Conservation (phyloP, 2,888 invertebrate species). For the Nymphalis urticae region DNA sequence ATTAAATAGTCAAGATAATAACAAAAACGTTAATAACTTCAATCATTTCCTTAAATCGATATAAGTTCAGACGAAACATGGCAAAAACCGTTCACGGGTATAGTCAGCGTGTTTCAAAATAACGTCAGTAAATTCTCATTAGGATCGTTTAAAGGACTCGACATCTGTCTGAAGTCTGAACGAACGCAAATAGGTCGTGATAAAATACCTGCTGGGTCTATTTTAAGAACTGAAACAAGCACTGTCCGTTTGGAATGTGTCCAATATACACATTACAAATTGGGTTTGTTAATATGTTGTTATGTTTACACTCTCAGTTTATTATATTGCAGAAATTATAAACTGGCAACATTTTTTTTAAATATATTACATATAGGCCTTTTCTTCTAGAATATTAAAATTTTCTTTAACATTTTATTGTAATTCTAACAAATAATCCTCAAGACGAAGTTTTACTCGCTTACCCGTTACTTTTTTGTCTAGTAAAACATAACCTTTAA, state of each 20-base stretch:
- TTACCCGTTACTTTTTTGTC: too few relatives aligned
- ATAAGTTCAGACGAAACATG: not conserved
- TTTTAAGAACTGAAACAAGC: slow-evolving; percentile 66
- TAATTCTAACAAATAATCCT: too few relatives aligned
- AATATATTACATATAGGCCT: too few relatives aligned
- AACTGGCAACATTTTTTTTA: not conserved
- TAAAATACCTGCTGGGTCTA: slow-evolving; percentile 66
- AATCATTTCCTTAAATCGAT: slow-evolving; percentile 14
- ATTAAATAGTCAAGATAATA: slow-evolving; percentile 2
- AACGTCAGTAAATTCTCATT: slow-evolving; percentile 23
- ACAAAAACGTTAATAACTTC: slow-evolving; percentile 13
- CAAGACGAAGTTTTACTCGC: too few relatives aligned
- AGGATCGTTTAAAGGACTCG: slow-evolving; percentile 37
- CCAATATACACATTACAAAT: slow-evolving; percentile 59
- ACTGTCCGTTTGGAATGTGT: slow-evolving; percentile 70
- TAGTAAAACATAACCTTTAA: too few relatives aligned
- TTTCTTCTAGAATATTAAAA: too few relatives aligned
- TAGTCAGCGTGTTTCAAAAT: not conserved
- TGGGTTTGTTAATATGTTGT: slow-evolving; percentile 32
- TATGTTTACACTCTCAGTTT: slow-evolving; percentile 34
- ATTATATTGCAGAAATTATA: not conserved
- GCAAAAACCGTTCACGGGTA: slow-evolving; percentile 5
- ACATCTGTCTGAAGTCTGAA: slow-evolving; percentile 51
- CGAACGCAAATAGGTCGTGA: slow-evolving; percentile 60
- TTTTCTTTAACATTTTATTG: too few relatives aligned